Base-by-base conservation (phyloP, 2,113 vertebrate species). In the Phalacrocorax brasilianus region DNA sequence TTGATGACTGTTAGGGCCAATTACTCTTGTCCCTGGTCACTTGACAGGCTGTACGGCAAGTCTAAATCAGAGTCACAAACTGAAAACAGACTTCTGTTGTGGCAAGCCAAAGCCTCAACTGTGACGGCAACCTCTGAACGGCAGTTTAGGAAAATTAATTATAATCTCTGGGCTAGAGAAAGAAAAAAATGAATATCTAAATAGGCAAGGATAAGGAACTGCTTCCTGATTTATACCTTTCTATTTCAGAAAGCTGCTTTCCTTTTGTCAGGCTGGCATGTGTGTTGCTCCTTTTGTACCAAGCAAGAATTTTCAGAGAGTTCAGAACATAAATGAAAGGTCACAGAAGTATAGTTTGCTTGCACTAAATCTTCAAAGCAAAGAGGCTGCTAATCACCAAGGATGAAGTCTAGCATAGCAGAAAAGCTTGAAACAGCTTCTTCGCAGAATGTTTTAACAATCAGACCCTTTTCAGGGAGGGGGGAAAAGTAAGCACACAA, bases 361-460 rank as follows among this genome's bases (percentile, higher is more conserved):
- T 91, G 94, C 74, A 90, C 91, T 81, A 96, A 96, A 91, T 78
- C 94, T 97, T 98, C 93, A 95, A 97, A 97, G 86, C 70, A 91
- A 95, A 93, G 74, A 96, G 92, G 86, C 63, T 90, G 82, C 86
- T 97, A 97, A 97, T 94, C 97, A 94, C 76, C 67, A 93, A 47
- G 52, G 71, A 85, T 97, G 91, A 95, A 94, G 93, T 47, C 76
- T 96, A 90, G 91, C 80, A 92, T 47, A 93, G 68, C 91, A 90
- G 81, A 94, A 93, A 89, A 92, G 78, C 80, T 73, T 89, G 89
- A 83, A 93, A 96, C 65, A 97, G 94, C 77, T 86, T 92, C 91
- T 96, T 97, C 91, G 87, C 93, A 97, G 89, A 98, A 96, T 81
- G 94, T 83, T 97, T 94, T 96, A 96, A 97, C 95, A 97, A 95